Evolutionary conservation across 2,888 invertebrate species (phyloP).

Genomic region (Augiades crinisus): DNA sequence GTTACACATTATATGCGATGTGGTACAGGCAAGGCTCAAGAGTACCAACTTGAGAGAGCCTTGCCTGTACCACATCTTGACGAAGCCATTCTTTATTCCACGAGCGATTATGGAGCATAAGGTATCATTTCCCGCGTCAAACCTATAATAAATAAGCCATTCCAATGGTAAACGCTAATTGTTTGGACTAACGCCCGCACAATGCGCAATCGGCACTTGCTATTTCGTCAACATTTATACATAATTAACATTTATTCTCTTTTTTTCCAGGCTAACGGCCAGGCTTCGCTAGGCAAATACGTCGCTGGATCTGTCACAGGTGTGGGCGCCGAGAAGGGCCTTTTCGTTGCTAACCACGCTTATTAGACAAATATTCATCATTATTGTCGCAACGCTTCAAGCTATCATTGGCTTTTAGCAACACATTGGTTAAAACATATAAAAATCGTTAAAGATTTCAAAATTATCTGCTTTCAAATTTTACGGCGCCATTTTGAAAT

Average conservation of each 20-base stretch:
- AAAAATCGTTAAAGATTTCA: conserved; percentile 6
- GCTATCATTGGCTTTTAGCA: conserved; percentile 9
- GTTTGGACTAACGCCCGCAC: too few relatives aligned
- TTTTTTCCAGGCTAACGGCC: conserved; percentile 91
- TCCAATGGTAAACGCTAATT: too few relatives aligned
- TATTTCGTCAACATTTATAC: too few relatives aligned
- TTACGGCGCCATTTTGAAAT: conserved; percentile 3
- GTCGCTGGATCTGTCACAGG: conserved; percentile 92
- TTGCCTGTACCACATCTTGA: too few relatives aligned
- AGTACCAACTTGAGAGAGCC: too few relatives aligned
- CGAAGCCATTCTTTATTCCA: too few relatives aligned
- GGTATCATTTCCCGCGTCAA: too few relatives aligned
- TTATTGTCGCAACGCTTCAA: neutral
- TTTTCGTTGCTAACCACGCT: conserved; percentile 97
- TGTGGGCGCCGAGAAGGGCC: conserved; percentile 91
- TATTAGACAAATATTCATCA: conserved; percentile 88
- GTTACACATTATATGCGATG: too few relatives aligned
- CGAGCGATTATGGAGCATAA: too few relatives aligned
- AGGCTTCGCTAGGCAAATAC: conserved; percentile 95
- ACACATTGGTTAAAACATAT: conserved; percentile 5
- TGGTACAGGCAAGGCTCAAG: too few relatives aligned
- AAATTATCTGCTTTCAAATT: conserved; percentile 7
- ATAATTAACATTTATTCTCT: conserved; percentile 10
- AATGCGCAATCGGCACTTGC: too few relatives aligned
- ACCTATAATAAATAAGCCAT: too few relatives aligned